Base-by-base conservation (phyloP, 2,888 invertebrate species). In the Melieria crassipennis region DNA sequence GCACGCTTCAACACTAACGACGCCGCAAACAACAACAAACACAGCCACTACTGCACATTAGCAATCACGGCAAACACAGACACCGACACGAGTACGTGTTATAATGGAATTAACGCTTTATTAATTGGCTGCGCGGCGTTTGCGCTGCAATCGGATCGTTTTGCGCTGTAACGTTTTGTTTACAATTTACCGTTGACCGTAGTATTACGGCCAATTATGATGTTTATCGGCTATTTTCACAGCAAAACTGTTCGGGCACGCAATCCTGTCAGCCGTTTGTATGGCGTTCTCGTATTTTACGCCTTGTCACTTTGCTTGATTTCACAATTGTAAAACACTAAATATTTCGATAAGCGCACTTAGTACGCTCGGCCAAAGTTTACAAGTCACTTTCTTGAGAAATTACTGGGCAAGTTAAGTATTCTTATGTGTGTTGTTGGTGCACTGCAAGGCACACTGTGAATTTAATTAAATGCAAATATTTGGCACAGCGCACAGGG, bases 141-240 rank as follows among this genome's bases (percentile, higher is more conserved):
- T 62, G 16, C 30, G 30, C 30, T 30, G 30, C 56, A n/a, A n/a
- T 55, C 11, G 56, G 30, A 16, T 43, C 47, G 47, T 65, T 7
- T 57, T 48, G 65, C 75, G 67, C 69, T 71, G 72, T 69, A 71
- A 73, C 71, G 64, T 68, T 75, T 74, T 76, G 74, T 75, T 68
- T 68, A 65, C 67, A 30, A 69, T 71, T 61, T 65, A 61, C 52
- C 30, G 56, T 63, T 71, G 60, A 72, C 76, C 71, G 52, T 71
- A 75, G 74, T 73, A 76, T 81, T 80, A 83, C 76, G 77, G 75
- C 76, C 83, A 84, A 81, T 84, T 84, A 82, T 74, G 79, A 78
- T 80, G 74, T 75, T 78, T 79, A 79, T 80, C 80, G 78, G 62
- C 75, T 56, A 72, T 68, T 72, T 70, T 74, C 70, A 70, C 72